Evolutionary conservation across 2,113 vertebrate species (phyloP).

Genomic region (Callipepla californica): DNA sequence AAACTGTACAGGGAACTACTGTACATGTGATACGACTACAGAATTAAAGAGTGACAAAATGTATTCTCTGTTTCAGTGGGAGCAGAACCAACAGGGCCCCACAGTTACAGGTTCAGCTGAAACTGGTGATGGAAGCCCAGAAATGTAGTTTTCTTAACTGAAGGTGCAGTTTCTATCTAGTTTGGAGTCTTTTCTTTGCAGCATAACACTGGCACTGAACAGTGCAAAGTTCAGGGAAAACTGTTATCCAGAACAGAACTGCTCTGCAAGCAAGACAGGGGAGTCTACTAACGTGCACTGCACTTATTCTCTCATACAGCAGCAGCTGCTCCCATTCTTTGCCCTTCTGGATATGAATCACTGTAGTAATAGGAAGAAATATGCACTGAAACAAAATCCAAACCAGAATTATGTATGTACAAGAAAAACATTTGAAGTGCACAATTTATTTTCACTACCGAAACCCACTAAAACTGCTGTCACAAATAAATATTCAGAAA

Average conservation of each 20-base stretch:
- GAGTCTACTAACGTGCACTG: slow-evolving; percentile 4
- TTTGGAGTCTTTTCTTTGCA: slow-evolving; percentile 47
- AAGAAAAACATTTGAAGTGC: slow-evolving; percentile 11
- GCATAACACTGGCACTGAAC: slow-evolving; percentile 67
- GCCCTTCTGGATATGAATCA: slow-evolving; percentile 58
- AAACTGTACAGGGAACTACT: slow-evolving; percentile 48
- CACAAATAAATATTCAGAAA: slow-evolving; percentile 48
- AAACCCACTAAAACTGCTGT: slow-evolving; percentile 50
- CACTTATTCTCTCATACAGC: slow-evolving; percentile 59
- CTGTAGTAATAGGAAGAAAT: slow-evolving; percentile 59
- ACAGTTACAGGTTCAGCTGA: slow-evolving; percentile 25
- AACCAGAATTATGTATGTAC: slow-evolving; percentile 31
- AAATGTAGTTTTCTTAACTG: neutral
- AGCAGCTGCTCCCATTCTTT: slow-evolving; percentile 63
- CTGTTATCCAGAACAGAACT: slow-evolving; percentile 31
- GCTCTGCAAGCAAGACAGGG: slow-evolving; percentile 36
- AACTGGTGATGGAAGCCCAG: slow-evolving; percentile 34
- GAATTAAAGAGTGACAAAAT: slow-evolving; percentile 30
- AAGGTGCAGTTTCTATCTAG: neutral
- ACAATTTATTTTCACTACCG: slow-evolving; percentile 14
- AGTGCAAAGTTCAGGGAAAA: slow-evolving; percentile 57
- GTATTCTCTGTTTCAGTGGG: too few relatives aligned
- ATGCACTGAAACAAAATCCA: neutral
- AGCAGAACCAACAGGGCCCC: neutral
- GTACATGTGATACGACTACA: slow-evolving; percentile 5